Evolutionary conservation across 2,797 vertebrate species (phyloP).

Genomic region (Stomatorhinus walkeri): DNA sequence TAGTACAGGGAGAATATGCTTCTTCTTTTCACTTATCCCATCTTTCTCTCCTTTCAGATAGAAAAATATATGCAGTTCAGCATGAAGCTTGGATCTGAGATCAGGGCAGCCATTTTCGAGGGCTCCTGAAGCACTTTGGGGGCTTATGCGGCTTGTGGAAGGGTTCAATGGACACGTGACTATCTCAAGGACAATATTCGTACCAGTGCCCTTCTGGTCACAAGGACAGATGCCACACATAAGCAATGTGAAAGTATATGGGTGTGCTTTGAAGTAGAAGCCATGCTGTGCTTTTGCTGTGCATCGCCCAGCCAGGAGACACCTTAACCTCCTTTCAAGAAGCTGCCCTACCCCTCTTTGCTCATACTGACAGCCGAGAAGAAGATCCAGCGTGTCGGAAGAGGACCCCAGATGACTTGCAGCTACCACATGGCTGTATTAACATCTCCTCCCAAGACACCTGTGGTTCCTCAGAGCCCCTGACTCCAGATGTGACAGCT

Average conservation of each 20-base stretch:
- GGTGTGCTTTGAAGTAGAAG: neutral
- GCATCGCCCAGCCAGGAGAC: neutral
- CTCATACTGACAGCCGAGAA: neutral
- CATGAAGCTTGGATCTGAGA: neutral
- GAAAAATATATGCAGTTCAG: neutral
- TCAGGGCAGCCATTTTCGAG: neutral
- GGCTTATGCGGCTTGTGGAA: neutral
- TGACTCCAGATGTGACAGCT: conserved; percentile 2
- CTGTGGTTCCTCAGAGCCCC: conserved; percentile 6
- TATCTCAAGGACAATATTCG: neutral
- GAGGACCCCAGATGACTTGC: neutral
- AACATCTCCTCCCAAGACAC: neutral
- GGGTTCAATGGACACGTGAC: neutral
- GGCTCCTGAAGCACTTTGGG: neutral
- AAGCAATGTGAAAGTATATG: neutral
- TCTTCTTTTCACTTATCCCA: neutral
- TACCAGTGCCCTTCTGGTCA: neutral
- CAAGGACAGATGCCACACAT: neutral
- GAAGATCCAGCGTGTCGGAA: neutral
- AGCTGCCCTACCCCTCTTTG: neutral
- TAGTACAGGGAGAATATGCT: neutral
- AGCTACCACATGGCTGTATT: neutral
- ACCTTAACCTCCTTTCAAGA: neutral
- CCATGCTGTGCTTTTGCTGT: neutral
- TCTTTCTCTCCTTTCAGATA: neutral